A percentile compares a stretch with the other conserved stretches of the same genome.
phyloP scores from a whole-genome alignment of 2,113 vertebrate species.

The Cheilinus undulatus region DNA sequence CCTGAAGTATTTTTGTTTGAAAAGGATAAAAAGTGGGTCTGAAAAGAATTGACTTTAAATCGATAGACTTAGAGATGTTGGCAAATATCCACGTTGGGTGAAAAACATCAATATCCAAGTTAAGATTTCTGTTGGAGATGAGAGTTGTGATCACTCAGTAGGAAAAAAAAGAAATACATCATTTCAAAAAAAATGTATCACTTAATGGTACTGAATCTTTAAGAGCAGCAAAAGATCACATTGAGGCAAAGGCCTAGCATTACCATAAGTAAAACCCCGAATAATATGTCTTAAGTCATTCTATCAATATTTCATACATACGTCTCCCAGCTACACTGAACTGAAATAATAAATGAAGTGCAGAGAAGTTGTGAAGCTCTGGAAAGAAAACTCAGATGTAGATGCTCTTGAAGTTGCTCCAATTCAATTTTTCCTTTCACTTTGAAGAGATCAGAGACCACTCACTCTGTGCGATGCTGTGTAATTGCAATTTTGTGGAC shows the following conservation, averaged over 20 bases:
- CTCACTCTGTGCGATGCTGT: slow-evolving; percentile 30
- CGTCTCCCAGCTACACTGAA: not conserved
- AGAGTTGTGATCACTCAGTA: too few species aligned
- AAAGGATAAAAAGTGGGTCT: too few species aligned
- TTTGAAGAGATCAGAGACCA: slow-evolving; percentile 69
- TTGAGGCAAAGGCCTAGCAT: slow-evolving; percentile 1
- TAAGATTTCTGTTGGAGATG: too few species aligned
- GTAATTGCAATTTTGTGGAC: slow-evolving; percentile 69
- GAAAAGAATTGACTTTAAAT: too few species aligned
- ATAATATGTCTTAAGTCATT: slow-evolving; percentile 12
- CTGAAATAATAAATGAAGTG: slow-evolving; percentile 40
- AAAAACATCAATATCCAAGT: too few species aligned
- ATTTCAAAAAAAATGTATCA: not conserved
- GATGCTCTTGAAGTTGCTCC: slow-evolving; percentile 38
- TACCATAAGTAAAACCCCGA: slow-evolving; percentile 9
- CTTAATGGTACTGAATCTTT: slow-evolving; percentile 23
- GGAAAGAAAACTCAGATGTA: slow-evolving; percentile 27
- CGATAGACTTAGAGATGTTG: too few species aligned
- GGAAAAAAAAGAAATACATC: too few species aligned
- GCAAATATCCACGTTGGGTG: too few species aligned
- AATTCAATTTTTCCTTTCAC: slow-evolving; percentile 33
- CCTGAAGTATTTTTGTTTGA: too few species aligned
- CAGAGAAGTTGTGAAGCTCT: slow-evolving; percentile 6
- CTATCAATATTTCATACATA: slow-evolving; percentile 49
- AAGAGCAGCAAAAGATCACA: not conserved